These are phyloP conservation scores for Adoxophyes honmai DNA, from an alignment of 1,140 invertebrate species.

Conservation along the genomic window DNA sequence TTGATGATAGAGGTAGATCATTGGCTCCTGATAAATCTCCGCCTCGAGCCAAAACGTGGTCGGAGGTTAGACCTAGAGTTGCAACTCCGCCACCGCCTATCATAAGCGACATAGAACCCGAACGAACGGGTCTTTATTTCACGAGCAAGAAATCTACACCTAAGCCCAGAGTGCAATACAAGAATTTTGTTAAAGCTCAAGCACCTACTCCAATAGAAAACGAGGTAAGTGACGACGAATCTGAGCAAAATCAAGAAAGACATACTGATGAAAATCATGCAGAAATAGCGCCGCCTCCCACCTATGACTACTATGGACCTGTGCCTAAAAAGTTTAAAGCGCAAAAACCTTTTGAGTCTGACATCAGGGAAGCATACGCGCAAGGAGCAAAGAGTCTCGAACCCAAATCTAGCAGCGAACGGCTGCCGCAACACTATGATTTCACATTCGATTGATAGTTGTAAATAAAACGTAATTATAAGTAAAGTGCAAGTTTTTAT, in stretches of 20 bases:
- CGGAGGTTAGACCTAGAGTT: slow-evolving; percentile 53
- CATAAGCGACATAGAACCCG: slow-evolving; percentile 24
- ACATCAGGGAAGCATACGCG: slow-evolving; percentile 81
- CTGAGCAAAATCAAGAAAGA: slow-evolving; percentile 33
- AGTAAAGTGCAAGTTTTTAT: slow-evolving; percentile 14
- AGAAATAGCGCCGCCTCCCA: slow-evolving; percentile 81
- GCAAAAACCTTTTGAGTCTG: slow-evolving; percentile 53
- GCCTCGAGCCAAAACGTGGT: slow-evolving; percentile 45
- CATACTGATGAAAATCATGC: slow-evolving; percentile 57
- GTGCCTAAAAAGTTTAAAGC: slow-evolving; percentile 52
- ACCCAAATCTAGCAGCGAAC: slow-evolving; percentile 38
- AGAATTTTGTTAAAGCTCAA: slow-evolving; percentile 52
- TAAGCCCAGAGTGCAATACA: slow-evolving; percentile 42
- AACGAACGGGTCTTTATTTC: slow-evolving; percentile 61
- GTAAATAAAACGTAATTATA: slow-evolving; percentile 6
- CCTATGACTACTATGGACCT: slow-evolving; percentile 81
- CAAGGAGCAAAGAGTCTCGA: slow-evolving; percentile 84
- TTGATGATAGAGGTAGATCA: slow-evolving; percentile 53
- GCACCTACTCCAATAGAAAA: slow-evolving; percentile 70
- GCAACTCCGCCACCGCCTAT: slow-evolving; percentile 47
- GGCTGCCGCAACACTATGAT: slow-evolving; percentile 56
- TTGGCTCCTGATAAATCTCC: slow-evolving; percentile 23
- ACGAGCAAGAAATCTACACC: slow-evolving; percentile 36
- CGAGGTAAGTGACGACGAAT: slow-evolving; percentile 63
- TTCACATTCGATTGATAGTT: slow-evolving; percentile 57